These are phyloP conservation scores for Zaprionus inermis DNA, from an alignment of 1,140 invertebrate species.

Conservation along the genomic window DNA sequence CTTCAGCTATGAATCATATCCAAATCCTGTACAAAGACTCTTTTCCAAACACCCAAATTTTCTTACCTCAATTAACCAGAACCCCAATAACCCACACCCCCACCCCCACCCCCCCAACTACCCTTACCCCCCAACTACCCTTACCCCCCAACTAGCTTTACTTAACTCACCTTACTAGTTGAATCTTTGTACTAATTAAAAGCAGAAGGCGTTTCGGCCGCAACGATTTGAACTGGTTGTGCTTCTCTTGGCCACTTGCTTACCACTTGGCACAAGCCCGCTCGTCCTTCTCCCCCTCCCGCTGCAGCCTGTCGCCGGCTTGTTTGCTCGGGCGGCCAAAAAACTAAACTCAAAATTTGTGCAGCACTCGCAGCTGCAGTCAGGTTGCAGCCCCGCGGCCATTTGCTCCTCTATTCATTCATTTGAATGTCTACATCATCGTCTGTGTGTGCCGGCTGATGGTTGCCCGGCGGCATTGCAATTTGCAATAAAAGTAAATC, in stretches of 20 bases:
- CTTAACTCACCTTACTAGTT: neutral
- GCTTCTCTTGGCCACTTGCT: neutral
- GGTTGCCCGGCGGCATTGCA: slow-evolving; percentile 49
- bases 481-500: slow-evolving; percentile 80
- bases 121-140: neutral
- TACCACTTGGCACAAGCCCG: neutral
- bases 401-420: slow-evolving; percentile 51
- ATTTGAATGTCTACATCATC: slow-evolving; percentile 77
- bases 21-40: neutral
- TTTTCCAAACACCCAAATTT: neutral
- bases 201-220: slow-evolving; percentile 12
- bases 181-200: slow-evolving; percentile 48
- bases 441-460: slow-evolving; percentile 22
- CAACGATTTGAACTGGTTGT: slow-evolving; percentile 9
- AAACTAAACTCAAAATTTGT: slow-evolving; percentile 33
- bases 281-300: neutral
- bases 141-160: neutral
- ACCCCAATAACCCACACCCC: too few relatives aligned
- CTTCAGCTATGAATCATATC: neutral
- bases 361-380: slow-evolving; percentile 19
- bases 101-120: neutral
- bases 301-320: too few relatives aligned
- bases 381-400: slow-evolving; percentile 17
- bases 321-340: slow-evolving; percentile 7
- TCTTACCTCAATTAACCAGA: too few relatives aligned